Conservation (phyloP, 2,113 vertebrate genomes). For the Melanostigma gelatinosum region DNA sequence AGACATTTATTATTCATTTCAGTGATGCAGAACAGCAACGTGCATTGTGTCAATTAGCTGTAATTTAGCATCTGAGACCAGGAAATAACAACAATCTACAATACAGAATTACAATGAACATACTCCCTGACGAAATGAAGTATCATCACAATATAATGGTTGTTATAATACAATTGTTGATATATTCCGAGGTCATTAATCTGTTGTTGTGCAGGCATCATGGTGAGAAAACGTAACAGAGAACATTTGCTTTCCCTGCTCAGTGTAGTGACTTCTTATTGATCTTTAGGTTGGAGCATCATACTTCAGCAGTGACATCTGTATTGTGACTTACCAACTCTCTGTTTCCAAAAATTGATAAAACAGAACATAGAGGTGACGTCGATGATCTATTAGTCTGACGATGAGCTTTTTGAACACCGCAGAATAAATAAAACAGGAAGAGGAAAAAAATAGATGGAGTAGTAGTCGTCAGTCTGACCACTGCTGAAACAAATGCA, state of each 20-base stretch:
- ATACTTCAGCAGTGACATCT: conserved; percentile 24
- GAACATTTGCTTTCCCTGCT: not conserved
- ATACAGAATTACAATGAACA: not conserved
- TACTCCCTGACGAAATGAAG: not conserved
- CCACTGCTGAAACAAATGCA: conserved; percentile 1
- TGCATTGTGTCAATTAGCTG: not conserved
- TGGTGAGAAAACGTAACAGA: conserved; percentile 11
- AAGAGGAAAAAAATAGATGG: not conserved
- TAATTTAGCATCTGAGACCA: not conserved
- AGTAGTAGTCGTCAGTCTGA: not conserved
- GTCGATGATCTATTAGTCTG: not conserved
- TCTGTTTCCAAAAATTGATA: conserved; percentile 1
- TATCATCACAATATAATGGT: not conserved
- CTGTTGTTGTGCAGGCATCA: not conserved
- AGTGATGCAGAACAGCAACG: not conserved
- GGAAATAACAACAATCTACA: not conserved
- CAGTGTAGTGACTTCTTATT: conserved; percentile 1
- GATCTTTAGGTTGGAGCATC: conserved; percentile 35
- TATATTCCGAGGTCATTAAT: conserved; percentile 13
- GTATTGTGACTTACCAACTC: not conserved
- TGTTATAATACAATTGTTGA: not conserved
- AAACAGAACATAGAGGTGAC: conserved; percentile 19
- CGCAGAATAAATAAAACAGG: not conserved
- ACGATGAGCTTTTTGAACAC: not conserved
- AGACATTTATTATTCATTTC: not conserved